Evolutionary conservation across 2,797 vertebrate genomes (phyloP).

Genomic region (Falco peregrinus): DNA sequence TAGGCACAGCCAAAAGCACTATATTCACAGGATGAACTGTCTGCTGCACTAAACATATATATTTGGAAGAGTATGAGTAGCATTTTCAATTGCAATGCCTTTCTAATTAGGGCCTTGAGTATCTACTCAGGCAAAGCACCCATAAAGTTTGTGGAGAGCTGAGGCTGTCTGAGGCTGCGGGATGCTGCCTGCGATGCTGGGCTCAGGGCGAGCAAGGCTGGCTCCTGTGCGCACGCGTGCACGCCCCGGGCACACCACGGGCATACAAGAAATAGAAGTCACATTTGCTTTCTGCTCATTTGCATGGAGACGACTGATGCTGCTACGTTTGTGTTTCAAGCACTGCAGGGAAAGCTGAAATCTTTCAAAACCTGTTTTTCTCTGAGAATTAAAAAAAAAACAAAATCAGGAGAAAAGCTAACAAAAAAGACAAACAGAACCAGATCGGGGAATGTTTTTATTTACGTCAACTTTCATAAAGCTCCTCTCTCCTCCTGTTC

Average conservation of each 20-base stretch:
- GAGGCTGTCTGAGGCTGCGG: not conserved
- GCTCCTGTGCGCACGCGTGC: not conserved
- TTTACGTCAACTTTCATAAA: not conserved
- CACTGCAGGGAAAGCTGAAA: not conserved
- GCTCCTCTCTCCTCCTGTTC: not conserved
- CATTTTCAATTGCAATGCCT: not conserved
- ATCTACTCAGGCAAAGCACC: not conserved
- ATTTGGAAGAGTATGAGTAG: not conserved
- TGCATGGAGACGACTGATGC: not conserved
- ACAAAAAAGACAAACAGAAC: not conserved
- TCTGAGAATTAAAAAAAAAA: not conserved
- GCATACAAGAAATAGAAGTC: not conserved
- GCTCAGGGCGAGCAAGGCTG: not conserved
- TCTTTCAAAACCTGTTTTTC: not conserved
- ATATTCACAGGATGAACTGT: not conserved
- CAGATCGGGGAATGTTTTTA: not conserved
- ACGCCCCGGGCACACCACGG: not conserved
- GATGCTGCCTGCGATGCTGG: accelerated
- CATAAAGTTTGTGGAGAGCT: not conserved
- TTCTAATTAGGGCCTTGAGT: not conserved
- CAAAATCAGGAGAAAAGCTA: not conserved
- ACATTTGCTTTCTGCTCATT: not conserved
- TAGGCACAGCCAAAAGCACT: not conserved
- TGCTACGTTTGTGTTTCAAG: not conserved
- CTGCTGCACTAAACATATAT: not conserved